phyloP scores from a whole-genome alignment of 2,888 invertebrate genomes.

The Cyrtodaria siliqua region DNA sequence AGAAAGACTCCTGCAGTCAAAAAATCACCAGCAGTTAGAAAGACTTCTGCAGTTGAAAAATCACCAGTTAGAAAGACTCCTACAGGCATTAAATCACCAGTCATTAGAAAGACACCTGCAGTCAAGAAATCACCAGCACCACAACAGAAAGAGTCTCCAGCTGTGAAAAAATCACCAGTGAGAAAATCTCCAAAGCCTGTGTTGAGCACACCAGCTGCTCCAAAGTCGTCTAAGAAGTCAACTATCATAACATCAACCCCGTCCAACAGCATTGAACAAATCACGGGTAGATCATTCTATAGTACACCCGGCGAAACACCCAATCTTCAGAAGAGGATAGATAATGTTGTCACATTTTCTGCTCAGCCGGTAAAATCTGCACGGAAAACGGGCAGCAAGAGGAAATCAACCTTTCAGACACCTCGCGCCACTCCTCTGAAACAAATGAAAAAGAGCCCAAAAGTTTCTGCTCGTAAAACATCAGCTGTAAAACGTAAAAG shows the following conservation, averaged over 20 bases:
- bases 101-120: neutral
- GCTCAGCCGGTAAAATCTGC: constrained; percentile 23
- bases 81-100: neutral
- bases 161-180: neutral
- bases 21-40: neutral
- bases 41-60: neutral
- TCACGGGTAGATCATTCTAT: constrained; percentile 55
- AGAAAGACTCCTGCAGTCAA: neutral
- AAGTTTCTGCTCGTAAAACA: constrained; percentile 5
- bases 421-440: constrained; percentile 22
- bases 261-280: constrained; percentile 33
- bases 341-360: constrained; percentile 41
- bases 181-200: neutral
- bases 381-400: neutral
- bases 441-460: neutral
- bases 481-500: constrained; percentile 31
- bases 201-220: neutral
- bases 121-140: neutral
- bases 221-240: neutral
- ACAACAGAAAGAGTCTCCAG: no score
- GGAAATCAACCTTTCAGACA: constrained; percentile 9
- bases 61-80: neutral
- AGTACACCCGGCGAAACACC: constrained; percentile 52
- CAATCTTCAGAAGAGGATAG: constrained; percentile 10
- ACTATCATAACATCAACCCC: constrained; percentile 53